Conservation (phyloP, 2,797 vertebrate species). For the Myiotriccus ornatus region DNA sequence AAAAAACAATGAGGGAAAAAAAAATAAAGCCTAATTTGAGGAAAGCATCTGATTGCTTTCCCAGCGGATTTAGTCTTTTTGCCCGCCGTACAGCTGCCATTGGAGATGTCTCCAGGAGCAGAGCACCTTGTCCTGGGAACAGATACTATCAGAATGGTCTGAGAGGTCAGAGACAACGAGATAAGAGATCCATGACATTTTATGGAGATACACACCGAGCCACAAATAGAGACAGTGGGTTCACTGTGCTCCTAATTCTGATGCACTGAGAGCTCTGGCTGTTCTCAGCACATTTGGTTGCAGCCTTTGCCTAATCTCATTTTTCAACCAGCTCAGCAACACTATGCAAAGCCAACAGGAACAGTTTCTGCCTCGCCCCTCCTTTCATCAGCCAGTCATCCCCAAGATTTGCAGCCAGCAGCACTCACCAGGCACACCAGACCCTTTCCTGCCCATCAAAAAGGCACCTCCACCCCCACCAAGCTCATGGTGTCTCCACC, state of each 20-base stretch:
- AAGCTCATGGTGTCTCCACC: neutral
- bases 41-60: neutral
- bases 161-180: accelerated
- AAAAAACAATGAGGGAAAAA: neutral
- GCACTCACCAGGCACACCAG: neutral
- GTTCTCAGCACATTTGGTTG: neutral
- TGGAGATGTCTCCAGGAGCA: neutral
- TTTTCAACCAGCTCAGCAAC: neutral
- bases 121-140: neutral
- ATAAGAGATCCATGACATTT: neutral
- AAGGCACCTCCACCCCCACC: neutral
- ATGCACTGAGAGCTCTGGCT: neutral
- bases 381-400: neutral
- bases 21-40: neutral
- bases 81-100: neutral
- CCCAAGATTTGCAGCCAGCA: neutral
- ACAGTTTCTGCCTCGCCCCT: neutral
- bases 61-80: neutral
- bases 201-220: neutral
- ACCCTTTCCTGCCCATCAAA: neutral
- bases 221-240: neutral
- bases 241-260: neutral
- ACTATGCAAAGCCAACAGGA: neutral
- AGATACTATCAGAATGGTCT: neutral
- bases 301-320: neutral